Percentiles rank a stretch among this genome's conserved stretches.
Conservation (phyloP, 2,113 vertebrate genomes). For the Neogale vison region DNA sequence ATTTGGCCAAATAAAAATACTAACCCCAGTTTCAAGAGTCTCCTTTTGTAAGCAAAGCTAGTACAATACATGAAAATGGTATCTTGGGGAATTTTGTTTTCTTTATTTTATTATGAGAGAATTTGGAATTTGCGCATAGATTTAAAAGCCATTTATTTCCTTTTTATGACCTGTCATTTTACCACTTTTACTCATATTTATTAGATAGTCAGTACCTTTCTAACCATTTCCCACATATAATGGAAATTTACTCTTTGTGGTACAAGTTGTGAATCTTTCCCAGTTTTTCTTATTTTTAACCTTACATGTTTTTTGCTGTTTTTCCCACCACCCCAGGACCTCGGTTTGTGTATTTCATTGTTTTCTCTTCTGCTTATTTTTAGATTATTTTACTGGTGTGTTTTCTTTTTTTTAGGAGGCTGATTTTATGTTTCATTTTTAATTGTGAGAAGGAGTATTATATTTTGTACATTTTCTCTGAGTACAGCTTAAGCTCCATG, state of each 20-base stretch:
- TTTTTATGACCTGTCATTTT: background rate
- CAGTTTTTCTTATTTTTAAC: background rate
- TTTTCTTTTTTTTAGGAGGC: background rate
- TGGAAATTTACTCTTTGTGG: background rate
- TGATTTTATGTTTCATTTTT: background rate
- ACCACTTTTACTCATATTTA: background rate
- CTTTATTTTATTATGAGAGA: background rate
- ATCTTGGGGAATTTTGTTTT: background rate
- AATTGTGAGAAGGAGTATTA: background rate
- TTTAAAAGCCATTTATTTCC: background rate
- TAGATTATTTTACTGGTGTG: background rate
- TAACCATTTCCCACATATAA: background rate
- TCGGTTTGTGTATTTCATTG: background rate
- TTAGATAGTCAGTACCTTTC: background rate
- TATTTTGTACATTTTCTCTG: background rate
- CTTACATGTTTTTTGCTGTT: background rate
- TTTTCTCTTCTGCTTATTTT: background rate
- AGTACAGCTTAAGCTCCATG: background rate
- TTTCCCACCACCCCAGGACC: background rate
- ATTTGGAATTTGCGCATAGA: background rate
- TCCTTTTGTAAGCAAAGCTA: background rate
- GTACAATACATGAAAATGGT: background rate
- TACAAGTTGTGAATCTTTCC: too few species aligned
- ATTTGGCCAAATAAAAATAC: background rate
- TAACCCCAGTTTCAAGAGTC: background rate